Base-by-base conservation (phyloP, 2,113 vertebrate species). In the Labeo rohita region DNA sequence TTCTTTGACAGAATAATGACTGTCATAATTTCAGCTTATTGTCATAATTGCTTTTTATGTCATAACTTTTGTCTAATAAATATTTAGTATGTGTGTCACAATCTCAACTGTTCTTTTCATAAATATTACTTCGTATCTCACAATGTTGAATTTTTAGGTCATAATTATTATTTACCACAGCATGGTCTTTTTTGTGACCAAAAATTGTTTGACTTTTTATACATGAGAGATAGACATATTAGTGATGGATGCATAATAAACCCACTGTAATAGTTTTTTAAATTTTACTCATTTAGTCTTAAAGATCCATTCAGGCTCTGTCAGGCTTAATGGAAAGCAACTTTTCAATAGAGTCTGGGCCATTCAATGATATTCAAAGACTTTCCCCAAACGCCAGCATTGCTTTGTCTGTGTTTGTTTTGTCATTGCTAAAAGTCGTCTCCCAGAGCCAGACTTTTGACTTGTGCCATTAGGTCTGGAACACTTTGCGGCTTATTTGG, bases 251-350 rank as follows among this genome's bases (percentile, higher is more conserved):
- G 18, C 56, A 61, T n/a, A 61, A 61, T 61, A 61, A n/a, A 61
- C 18, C 56, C 56, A 61, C n/a, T 56, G 54, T 56, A 21, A 21
- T 3, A n/a, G 56, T 18, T 61, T 28, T 28, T 61, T 61, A 9
- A n/a, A 61, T 66, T 66, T 66, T 2, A 6, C 11, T 66, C 63
- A 34, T 34, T 6, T 66, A 28, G 63, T 68, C 12, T 52, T 28
- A 21, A 23, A n/a, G 72, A 85, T 72, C 72, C 34, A 75, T 61
- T 34, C 56, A 61, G 85, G 84, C 84, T 63, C 80, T 52, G 28
- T 28, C 47, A 28, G 45, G 45, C n/a, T 75, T 4, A 49, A 7
- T 75, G 11, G 47, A 49, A n/a, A 75, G 47, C 47, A 49, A 47
- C 73, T 50, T 75, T 75, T 75, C 47, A 49, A 75, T 75, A 1